These are phyloP conservation scores for Scartelaos histophorus DNA, from an alignment of 2,113 vertebrate genomes.

Conservation along the genomic window DNA sequence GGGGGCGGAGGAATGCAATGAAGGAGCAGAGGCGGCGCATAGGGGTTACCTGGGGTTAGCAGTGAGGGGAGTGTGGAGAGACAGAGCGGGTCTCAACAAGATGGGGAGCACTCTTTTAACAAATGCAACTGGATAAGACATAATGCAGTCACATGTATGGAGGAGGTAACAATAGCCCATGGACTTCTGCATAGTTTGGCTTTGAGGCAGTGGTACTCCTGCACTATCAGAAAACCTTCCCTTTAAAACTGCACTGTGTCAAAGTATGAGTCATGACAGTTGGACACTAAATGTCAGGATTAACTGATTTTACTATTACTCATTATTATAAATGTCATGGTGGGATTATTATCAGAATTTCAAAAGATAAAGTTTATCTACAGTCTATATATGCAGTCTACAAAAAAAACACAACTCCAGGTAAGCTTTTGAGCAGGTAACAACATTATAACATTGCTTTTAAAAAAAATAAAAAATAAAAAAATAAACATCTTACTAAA, in stretches of 20 bases:
- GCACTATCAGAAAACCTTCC: neutral
- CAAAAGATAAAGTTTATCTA: neutral
- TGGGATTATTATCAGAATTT: neutral
- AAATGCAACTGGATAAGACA: neutral
- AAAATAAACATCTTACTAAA: neutral
- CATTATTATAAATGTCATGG: neutral
- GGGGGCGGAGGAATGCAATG: slow-evolving; percentile 55
- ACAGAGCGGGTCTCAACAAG: slow-evolving; percentile 4
- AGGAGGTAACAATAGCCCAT: neutral
- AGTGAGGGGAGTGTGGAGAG: slow-evolving; percentile 3
- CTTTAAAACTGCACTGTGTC: neutral
- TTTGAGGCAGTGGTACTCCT: neutral
- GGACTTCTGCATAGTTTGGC: neutral
- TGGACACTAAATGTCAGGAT: neutral
- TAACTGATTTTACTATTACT: neutral
- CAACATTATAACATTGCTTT: too few relatives aligned
- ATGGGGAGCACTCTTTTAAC: neutral
- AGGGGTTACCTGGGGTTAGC: slow-evolving; percentile 55
- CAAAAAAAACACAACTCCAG: too few relatives aligned
- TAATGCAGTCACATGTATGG: neutral
- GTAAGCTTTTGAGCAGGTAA: neutral
- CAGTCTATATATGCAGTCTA: neutral
- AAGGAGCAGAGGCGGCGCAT: slow-evolving; percentile 18
- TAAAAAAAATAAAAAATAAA: too few relatives aligned
- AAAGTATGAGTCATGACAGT: neutral